phyloP scores from a whole-genome alignment of 2,888 invertebrate genomes.

The Megalurothrips usitatus region DNA sequence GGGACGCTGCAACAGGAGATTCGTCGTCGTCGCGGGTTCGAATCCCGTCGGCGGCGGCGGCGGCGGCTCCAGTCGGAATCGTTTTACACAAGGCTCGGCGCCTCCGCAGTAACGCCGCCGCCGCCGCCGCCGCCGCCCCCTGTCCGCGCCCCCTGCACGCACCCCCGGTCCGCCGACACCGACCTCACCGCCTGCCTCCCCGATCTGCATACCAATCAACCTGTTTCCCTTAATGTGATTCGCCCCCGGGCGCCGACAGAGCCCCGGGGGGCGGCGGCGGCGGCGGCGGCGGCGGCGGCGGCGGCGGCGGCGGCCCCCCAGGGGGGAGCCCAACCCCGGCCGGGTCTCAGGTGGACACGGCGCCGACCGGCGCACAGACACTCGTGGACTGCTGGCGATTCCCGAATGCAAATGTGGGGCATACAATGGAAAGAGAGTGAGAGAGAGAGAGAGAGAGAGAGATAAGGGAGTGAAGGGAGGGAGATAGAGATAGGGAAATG shows the following conservation, averaged over 20 bases:
- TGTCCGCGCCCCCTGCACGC: background rate
- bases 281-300: background rate
- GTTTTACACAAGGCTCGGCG: conserved; percentile 4
- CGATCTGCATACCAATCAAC: conserved; percentile 26
- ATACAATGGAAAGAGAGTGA: background rate
- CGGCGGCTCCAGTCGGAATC: background rate
- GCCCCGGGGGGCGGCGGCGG: background rate
- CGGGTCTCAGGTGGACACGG: background rate
- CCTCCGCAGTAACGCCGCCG: background rate
- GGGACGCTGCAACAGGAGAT: background rate
- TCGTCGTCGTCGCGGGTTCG: background rate
- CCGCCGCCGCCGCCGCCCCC: background rate
- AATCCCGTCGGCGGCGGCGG: background rate
- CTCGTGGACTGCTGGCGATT: background rate
- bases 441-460: background rate
- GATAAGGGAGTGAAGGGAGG: too few relatives aligned
- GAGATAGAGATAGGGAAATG: background rate
- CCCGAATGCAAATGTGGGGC: conserved; percentile 19
- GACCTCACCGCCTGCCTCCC: background rate
- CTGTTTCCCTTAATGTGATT: conserved; percentile 26
- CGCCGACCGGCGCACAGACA: background rate
- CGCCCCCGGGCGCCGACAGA: background rate
- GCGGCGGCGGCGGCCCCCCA: background rate
- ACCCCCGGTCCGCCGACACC: background rate
- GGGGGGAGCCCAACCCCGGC: background rate